Percentiles rank a stretch among this genome's conserved stretches.
These are phyloP conservation scores for Myotis planiceps DNA, from an alignment of 2,797 vertebrate genomes.

Conservation along the genomic window DNA sequence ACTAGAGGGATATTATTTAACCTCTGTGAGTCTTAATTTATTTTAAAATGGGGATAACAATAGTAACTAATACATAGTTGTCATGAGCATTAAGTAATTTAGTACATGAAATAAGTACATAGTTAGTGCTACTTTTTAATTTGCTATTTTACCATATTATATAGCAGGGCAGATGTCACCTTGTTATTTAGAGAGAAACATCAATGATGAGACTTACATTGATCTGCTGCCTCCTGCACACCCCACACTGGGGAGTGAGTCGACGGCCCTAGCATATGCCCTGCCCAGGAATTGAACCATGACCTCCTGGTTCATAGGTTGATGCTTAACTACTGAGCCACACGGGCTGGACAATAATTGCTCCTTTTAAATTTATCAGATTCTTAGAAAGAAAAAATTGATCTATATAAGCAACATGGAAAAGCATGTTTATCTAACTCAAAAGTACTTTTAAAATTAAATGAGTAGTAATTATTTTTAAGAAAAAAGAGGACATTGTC, in stretches of 20 bases:
- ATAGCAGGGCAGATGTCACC: not conserved
- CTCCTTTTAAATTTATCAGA: not conserved
- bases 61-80: not conserved
- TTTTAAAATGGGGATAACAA: not conserved
- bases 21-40: not conserved
- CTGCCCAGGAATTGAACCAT: too few relatives aligned
- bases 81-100: not conserved
- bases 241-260: too few relatives aligned
- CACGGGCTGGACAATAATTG: not conserved
- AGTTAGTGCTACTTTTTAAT: not conserved
- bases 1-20: not conserved
- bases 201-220: not conserved
- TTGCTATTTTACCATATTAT: not conserved
- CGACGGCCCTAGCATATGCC: too few relatives aligned
- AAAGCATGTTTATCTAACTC: not conserved
- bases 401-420: not conserved
- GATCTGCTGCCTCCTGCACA: too few relatives aligned
- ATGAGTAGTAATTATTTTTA: not conserved
- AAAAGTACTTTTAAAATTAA: slow-evolving; percentile 1
- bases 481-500: not conserved
- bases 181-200: not conserved
- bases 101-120: not conserved
- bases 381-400: slow-evolving; percentile 12
- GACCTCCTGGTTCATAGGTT: too few relatives aligned
- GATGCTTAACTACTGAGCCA: too few relatives aligned